These are phyloP conservation scores for Melinopterus prodromus DNA, from an alignment of 2,888 invertebrate genomes.

Conservation along the genomic window DNA sequence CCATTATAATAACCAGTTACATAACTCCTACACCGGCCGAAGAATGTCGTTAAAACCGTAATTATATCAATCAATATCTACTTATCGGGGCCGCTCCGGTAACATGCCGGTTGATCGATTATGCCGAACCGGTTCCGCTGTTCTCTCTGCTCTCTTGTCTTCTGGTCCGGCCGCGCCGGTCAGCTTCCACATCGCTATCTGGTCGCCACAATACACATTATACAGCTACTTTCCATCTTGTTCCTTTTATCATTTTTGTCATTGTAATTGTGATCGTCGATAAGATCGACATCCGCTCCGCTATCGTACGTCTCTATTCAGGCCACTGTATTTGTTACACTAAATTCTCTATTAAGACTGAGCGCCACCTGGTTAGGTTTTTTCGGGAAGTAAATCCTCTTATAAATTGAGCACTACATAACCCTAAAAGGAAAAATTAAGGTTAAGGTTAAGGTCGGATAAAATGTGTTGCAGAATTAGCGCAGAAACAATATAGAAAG, in stretches of 20 bases:
- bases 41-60: slow-evolving; percentile 47
- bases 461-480: too few relatives aligned
- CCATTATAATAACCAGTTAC: slow-evolving; percentile 41
- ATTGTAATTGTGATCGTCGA: slow-evolving; percentile 17
- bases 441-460: too few relatives aligned
- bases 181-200: slow-evolving; percentile 10
- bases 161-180: neutral
- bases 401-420: too few relatives aligned
- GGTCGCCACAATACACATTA: slow-evolving; percentile 17
- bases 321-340: slow-evolving; percentile 12
- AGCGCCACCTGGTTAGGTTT: neutral
- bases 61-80: slow-evolving; percentile 48
- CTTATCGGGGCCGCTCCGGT: slow-evolving; percentile 41
- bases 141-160: neutral
- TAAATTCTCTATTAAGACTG: slow-evolving; percentile 17
- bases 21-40: slow-evolving; percentile 42
- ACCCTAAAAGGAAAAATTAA: too few relatives aligned
- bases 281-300: slow-evolving; percentile 21
- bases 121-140: slow-evolving; percentile 41
- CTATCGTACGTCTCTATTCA: slow-evolving; percentile 19
- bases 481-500: too few relatives aligned
- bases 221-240: slow-evolving; percentile 13
- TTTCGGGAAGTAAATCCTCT: too few relatives aligned
- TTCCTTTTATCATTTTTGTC: slow-evolving; percentile 25
- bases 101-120: slow-evolving; percentile 46